Evolutionary conservation across 2,113 vertebrate species (phyloP).

Genomic region (Scophthalmus maximus): DNA sequence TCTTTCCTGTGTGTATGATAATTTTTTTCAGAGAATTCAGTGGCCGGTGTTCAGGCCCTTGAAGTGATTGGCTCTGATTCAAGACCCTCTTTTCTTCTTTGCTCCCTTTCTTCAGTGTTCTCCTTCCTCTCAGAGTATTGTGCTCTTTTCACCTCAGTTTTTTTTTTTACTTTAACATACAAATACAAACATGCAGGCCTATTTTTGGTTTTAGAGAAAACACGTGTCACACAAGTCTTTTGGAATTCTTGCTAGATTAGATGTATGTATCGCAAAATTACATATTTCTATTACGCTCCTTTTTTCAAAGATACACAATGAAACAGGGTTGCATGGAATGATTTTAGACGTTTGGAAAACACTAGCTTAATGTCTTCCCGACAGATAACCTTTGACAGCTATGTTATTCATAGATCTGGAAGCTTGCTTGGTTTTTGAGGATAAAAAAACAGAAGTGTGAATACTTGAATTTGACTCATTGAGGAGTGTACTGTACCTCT

Average conservation of each 20-base stretch:
- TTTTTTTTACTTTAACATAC: slow-evolving; percentile 10
- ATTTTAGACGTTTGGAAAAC: not conserved
- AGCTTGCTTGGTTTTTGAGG: slow-evolving; percentile 10
- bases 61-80: slow-evolving; percentile 75
- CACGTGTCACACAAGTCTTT: not conserved
- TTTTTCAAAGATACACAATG: not conserved
- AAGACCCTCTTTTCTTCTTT: slow-evolving; percentile 56
- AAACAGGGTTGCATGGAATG: slow-evolving; percentile 12
- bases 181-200: slow-evolving; percentile 13
- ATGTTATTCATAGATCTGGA: slow-evolving; percentile 31
- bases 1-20: slow-evolving; percentile 56
- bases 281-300: not conserved
- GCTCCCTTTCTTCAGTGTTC: too few relatives aligned
- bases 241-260: not conserved
- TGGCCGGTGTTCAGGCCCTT: slow-evolving; percentile 71
- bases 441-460: slow-evolving; percentile 9
- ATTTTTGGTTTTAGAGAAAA: slow-evolving; percentile 2
- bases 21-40: slow-evolving; percentile 66
- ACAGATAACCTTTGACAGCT: slow-evolving; percentile 11
- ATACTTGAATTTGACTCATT: not conserved
- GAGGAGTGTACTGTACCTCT: not conserved
- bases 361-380: slow-evolving; percentile 7
- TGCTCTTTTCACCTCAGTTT: slow-evolving; percentile 51
- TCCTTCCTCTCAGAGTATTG: slow-evolving; percentile 44
- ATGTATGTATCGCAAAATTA: not conserved